Base-by-base conservation (phyloP, 2,797 vertebrate genomes). In the Fistularia tabacaria region DNA sequence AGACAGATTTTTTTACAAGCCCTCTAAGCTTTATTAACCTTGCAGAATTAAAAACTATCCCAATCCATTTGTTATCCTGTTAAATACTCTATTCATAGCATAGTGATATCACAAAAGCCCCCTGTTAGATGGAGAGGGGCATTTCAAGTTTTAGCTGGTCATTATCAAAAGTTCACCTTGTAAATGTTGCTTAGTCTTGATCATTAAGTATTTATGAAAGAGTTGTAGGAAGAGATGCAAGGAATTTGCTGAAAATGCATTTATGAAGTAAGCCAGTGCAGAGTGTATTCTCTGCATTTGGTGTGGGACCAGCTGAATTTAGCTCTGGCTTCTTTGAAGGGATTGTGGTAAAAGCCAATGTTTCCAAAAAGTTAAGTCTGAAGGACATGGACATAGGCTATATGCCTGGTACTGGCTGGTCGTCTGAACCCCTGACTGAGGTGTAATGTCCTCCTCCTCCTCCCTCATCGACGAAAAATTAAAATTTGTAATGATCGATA, bases 141-240 rank as follows among this genome's bases (percentile, higher is more conserved):
- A 15, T 46, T 62, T 53, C 39, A 66, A 54, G 52, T 62, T 76
- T 67, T 39, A 64, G 55, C 25, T 69, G 61, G 25, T 25, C 25
- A 25, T 25, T 25, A 25, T 25, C 25, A 25, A 60, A 69, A 52
- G 51, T 56, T 73, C 63, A 64, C 59, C 52, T 64, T 64, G 68
- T 75, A 25, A 25, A 67, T 62, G 64, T 69, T 66, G 61, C 66
- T 79, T 65, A 53, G 70, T 59, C 65, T 57, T 50, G 36, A 57
- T 71, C 46, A 55, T 77, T 59, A 66, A 66, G 66, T 80, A 71
- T 81, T 71, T 67, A 80, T 50, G 56, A 70, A 68, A 58, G 47
- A 64, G 46, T 51, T 42, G 45, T 51, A 39, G 45, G 54, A 71
- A 54, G 62, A 62, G 57, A 64, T 57, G 8, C 58, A 65, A 37